Conservation (phyloP, 2,888 invertebrate genomes). For the Neoascia interrupta region DNA sequence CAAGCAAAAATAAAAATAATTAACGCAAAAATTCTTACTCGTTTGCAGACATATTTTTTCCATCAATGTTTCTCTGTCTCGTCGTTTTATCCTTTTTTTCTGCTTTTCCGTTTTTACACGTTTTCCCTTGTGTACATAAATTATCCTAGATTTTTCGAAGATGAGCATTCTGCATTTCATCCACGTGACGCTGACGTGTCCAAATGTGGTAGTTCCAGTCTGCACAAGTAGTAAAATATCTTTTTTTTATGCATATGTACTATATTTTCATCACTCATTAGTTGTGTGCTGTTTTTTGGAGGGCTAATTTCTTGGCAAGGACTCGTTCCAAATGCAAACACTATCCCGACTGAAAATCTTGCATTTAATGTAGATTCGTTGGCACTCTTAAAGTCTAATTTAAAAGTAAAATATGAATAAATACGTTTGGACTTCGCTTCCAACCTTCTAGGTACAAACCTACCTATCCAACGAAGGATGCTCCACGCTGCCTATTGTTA, state of each 20-base stretch:
- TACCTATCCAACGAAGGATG: no score
- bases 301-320: conserved; percentile 53
- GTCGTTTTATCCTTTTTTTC: neutral
- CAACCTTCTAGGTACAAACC: no score
- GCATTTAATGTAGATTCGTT: conserved; percentile 44
- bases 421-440: conserved; percentile 46
- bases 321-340: conserved; percentile 6
- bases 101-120: neutral
- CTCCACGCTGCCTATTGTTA: conserved; percentile 50
- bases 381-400: conserved; percentile 52
- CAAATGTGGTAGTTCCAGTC: conserved; percentile 23
- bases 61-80: conserved; percentile 28
- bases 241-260: no score
- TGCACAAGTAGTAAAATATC: no score
- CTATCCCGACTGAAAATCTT: conserved; percentile 11
- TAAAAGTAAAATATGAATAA: conserved; percentile 58
- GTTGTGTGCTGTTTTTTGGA: conserved; percentile 36
- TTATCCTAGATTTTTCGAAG: conserved; percentile 8
- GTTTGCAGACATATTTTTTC: conserved; percentile 34
- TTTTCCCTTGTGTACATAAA: conserved; percentile 15
- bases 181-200: no score
- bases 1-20: no score
- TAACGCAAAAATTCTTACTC: no score
- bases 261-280: conserved; percentile 53
- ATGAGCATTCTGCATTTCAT: neutral